Evolutionary conservation across 2,113 vertebrate species (phyloP).

Genomic region (Rhinoderma darwinii): DNA sequence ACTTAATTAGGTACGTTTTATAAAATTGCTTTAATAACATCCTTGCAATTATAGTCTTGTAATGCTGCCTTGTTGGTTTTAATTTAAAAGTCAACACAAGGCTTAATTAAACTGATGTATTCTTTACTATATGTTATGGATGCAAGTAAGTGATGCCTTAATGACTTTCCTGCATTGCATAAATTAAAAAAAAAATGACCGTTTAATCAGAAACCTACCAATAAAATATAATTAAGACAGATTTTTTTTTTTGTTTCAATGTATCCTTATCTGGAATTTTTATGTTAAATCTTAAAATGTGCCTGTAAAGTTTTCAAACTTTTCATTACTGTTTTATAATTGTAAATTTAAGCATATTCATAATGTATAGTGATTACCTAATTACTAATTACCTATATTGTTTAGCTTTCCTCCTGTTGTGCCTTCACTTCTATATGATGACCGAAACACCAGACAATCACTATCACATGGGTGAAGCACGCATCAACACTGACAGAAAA

Average conservation of each 20-base stretch:
- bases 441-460: no score
- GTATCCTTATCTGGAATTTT: background rate
- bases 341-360: no score
- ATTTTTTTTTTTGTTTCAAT: background rate
- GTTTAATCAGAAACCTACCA: background rate
- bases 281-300: background rate
- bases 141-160: conserved; percentile 31
- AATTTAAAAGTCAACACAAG: conserved; percentile 56
- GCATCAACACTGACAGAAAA: no score
- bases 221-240: background rate
- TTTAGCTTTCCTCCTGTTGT: no score
- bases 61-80: conserved; percentile 49
- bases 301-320: no score
- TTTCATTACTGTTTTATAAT: no score
- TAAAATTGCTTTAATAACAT: conserved; percentile 51
- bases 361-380: no score
- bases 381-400: no score
- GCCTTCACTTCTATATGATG: no score
- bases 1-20: conserved; percentile 51
- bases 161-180: background rate
- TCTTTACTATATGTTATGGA: conserved; percentile 32
- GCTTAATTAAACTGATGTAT: conserved; percentile 49
- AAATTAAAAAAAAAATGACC: background rate
- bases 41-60: conserved; percentile 40
- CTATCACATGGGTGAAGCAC: no score